A percentile compares a stretch with the other conserved stretches of the same genome.
phyloP scores from a whole-genome alignment of 1,140 invertebrate genomes.

The Drosophila pallidifrons region DNA sequence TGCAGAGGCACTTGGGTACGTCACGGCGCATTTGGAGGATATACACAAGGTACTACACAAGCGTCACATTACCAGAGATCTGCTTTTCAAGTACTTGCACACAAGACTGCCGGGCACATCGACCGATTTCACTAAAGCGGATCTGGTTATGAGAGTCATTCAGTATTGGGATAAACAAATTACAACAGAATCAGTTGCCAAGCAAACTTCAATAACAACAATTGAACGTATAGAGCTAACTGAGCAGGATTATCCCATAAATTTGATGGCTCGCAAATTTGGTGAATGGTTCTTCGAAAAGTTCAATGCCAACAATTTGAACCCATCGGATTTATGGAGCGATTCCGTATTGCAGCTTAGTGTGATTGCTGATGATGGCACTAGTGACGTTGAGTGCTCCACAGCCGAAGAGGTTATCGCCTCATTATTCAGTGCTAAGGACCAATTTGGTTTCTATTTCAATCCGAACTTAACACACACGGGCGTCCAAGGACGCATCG shows the following conservation, averaged over 20 bases:
- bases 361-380: constrained; percentile 56
- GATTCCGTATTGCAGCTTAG: constrained; percentile 80
- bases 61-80: constrained; percentile 85
- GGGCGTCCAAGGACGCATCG: constrained; percentile 86
- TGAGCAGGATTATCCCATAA: constrained; percentile 69
- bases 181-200: not conserved
- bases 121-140: constrained; percentile 85
- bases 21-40: constrained; percentile 84
- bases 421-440: constrained; percentile 45
- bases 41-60: constrained; percentile 84
- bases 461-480: constrained; percentile 87
- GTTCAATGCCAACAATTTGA: constrained; percentile 86
- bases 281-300: constrained; percentile 87
- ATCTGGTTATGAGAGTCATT: constrained; percentile 84
- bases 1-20: constrained; percentile 85
- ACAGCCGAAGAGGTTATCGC: constrained; percentile 49
- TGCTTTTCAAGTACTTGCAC: constrained; percentile 86
- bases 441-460: constrained; percentile 86
- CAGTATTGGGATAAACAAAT: constrained; percentile 80
- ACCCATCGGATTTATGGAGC: constrained; percentile 86
- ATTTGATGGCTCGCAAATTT: constrained; percentile 86
- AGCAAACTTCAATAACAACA: not conserved
- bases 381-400: constrained; percentile 37
- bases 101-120: constrained; percentile 75
- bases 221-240: not conserved